phyloP scores from a whole-genome alignment of 1,140 invertebrate species.

The Hylaeus anthracinus region DNA sequence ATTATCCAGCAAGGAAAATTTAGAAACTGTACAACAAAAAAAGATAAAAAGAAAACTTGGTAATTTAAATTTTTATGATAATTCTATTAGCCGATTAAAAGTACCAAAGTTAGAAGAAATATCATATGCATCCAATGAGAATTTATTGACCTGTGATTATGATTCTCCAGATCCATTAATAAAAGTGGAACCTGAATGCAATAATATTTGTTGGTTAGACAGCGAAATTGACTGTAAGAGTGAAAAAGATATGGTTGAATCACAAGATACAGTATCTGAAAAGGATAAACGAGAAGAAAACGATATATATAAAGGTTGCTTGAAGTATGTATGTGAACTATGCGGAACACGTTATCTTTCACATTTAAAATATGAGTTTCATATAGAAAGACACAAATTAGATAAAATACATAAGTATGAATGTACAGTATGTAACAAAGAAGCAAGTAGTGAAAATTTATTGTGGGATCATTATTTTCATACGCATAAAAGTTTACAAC shows the following conservation, averaged over 20 bases:
- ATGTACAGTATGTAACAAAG: slow-evolving; percentile 56
- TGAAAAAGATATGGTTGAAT: slow-evolving; percentile 20
- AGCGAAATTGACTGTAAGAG: slow-evolving; percentile 13
- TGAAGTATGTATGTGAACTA: slow-evolving; percentile 50
- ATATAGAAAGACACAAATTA: slow-evolving; percentile 62
- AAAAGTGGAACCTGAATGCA: slow-evolving; percentile 23
- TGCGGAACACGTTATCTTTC: slow-evolving; percentile 58
- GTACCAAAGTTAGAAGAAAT: slow-evolving; percentile 15
- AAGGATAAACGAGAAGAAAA: slow-evolving; percentile 26
- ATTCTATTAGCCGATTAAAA: neutral
- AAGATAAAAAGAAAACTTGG: slow-evolving; percentile 20
- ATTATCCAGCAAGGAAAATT: slow-evolving; percentile 10
- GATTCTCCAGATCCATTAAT: slow-evolving; percentile 7
- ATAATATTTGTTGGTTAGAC: slow-evolving; percentile 20
- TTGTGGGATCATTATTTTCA: slow-evolving; percentile 64
- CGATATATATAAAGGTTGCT: slow-evolving; percentile 23
- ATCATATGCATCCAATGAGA: neutral
- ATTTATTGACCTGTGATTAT: slow-evolving; percentile 13
- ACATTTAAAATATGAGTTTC: slow-evolving; percentile 60
- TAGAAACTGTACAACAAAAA: neutral
- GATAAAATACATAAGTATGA: slow-evolving; percentile 56
- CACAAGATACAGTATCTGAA: neutral
- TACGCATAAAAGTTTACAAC: slow-evolving; percentile 51
- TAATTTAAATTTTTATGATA: slow-evolving; percentile 1
- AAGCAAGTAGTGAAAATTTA: slow-evolving; percentile 57